Conservation (phyloP, 2,797 vertebrate species). For the Megaceryle alcyon region DNA sequence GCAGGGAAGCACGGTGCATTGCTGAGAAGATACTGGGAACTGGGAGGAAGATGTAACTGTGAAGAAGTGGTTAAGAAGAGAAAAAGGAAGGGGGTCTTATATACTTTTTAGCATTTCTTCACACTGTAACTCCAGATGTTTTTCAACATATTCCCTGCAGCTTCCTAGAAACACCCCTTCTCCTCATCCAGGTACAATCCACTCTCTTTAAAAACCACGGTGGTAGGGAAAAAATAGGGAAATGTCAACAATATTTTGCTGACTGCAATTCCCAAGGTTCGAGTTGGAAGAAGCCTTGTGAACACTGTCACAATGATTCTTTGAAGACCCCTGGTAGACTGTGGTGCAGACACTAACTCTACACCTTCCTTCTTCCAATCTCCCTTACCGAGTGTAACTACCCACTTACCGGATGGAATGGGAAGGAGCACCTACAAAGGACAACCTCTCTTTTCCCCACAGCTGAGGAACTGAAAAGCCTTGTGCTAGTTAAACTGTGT, state of each 20-base stretch:
- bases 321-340: background rate
- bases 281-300: background rate
- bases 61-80: background rate
- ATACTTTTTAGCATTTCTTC: background rate
- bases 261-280: background rate
- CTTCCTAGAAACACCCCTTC: background rate
- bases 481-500: background rate
- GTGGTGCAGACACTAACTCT: background rate
- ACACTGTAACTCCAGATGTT: background rate
- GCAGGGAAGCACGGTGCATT: background rate
- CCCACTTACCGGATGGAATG: rapidly evolving
- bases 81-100: background rate
- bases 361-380: background rate
- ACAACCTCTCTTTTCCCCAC: background rate
- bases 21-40: background rate
- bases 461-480: background rate
- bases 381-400: background rate
- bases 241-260: background rate
- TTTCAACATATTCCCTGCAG: background rate
- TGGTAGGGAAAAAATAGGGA: background rate
- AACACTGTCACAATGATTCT: background rate
- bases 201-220: background rate
- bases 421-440: background rate
- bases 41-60: background rate
- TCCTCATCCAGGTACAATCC: background rate